Evolutionary conservation across 2,888 invertebrate species (phyloP), one percentile per base, ranked within the genome.

Genomic region (Nymphalis c-album): DNA sequence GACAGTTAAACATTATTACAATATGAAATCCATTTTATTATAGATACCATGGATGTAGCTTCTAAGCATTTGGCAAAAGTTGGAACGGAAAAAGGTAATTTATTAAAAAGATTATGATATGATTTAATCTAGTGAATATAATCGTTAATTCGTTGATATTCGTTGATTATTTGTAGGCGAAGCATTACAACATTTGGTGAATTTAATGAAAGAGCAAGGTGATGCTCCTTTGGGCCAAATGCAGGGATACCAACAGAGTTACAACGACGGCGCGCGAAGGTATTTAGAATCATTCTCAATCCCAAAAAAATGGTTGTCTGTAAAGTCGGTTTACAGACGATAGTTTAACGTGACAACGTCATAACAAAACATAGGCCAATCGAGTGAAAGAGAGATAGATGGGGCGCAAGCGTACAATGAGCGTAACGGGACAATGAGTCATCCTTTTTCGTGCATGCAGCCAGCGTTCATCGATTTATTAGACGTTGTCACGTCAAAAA

Each of bases 241-340:
- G 46, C 87, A 87, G 75, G 88, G 87, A 16, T 85, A 87, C 69
- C 74, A 78, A 10, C 87, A 87, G 71, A 79, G 78, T 20, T 84
- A 84, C 68, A 60, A 48, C 2, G 85, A 85, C 58, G 88, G 78
- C 0, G 88, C 87, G 7, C 75, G 78, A 67, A 83, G 88, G 88
- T 87, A 40, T 26, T 40, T 10, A 7, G 22, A 13, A 47, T 61
- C 18, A 10, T 20, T 31, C 31, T 55, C 17, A 35, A 35, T 47
- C 13, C 1, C n/a, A 47, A 47, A 6, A 47, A n/a, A 47, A n/a
- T n/a, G n/a, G n/a, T n/a, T n/a, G n/a, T n/a, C n/a, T n/a, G n/a
- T n/a, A n/a, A n/a, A n/a, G n/a, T n/a, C n/a, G n/a, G n/a, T n/a
- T n/a, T n/a, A n/a, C n/a, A n/a, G n/a, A n/a, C n/a, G n/a, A n/a